Evolutionary conservation across 92 coral and sea anemone genomes (phyloP).

Genomic region (Diadumene lineata): DNA sequence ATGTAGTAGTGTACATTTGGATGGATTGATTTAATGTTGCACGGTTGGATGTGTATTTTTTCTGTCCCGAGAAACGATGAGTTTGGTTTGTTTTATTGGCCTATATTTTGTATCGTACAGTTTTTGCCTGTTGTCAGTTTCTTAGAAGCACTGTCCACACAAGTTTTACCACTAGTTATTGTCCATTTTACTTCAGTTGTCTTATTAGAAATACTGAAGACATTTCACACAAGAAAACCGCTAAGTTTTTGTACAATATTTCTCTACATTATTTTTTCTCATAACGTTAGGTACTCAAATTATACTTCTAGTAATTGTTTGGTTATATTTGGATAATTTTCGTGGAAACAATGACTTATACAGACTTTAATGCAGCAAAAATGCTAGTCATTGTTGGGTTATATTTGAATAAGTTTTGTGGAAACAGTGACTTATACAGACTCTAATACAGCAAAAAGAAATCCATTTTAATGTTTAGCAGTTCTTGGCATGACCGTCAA

Average conservation of each 20-base stretch:
- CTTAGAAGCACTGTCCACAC: not conserved
- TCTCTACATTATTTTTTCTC: not conserved
- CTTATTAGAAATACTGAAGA: not conserved
- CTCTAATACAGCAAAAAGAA: too few relatives aligned
- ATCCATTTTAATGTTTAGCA: too few relatives aligned
- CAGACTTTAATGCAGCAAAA: too few relatives aligned
- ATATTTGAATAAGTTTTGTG: too few relatives aligned
- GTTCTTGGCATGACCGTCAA: too few relatives aligned
- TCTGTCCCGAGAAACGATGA: not conserved
- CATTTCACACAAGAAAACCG: not conserved
- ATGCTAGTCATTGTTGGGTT: too few relatives aligned
- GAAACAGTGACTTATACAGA: too few relatives aligned
- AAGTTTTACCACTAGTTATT: not conserved
- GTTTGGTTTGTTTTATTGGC: not conserved
- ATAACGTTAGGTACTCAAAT: not conserved
- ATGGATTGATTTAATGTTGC: not conserved
- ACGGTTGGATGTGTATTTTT: not conserved
- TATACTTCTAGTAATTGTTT: not conserved
- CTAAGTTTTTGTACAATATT: not conserved
- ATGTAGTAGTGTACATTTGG: not conserved
- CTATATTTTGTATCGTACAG: not conserved
- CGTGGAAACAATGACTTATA: too few relatives aligned
- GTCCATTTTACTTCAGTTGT: not conserved
- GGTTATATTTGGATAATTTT: too few relatives aligned
- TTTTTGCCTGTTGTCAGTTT: not conserved